Conservation (phyloP, 2,888 invertebrate genomes). For the Synergus gifuensis region DNA sequence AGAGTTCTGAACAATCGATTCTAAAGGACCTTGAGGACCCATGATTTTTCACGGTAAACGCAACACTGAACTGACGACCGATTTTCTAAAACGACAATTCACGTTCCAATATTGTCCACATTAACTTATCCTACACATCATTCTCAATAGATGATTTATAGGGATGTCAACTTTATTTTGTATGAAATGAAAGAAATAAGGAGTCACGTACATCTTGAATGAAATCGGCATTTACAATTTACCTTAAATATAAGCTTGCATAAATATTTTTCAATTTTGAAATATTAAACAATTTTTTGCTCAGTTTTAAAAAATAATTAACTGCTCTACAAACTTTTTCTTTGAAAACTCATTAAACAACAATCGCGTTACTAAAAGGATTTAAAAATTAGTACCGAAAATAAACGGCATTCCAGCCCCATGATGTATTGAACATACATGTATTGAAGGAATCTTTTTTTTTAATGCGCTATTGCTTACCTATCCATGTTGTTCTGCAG, state of each 20-base stretch:
- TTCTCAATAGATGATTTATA: slow-evolving; percentile 68
- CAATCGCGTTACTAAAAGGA: not conserved
- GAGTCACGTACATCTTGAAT: not conserved
- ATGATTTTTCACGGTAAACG: slow-evolving; percentile 63
- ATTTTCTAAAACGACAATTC: slow-evolving; percentile 61
- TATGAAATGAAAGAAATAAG: slow-evolving; percentile 29
- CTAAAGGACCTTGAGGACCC: slow-evolving; percentile 51
- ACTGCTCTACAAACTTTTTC: not conserved
- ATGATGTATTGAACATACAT: too few relatives aligned
- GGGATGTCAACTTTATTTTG: slow-evolving; percentile 56
- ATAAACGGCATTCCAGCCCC: too few relatives aligned
- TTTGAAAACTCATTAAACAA: not conserved
- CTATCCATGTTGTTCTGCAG: slow-evolving; percentile 80
- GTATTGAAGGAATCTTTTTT: too few relatives aligned
- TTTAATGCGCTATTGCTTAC: slow-evolving; percentile 65
- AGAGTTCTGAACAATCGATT: slow-evolving; percentile 52
- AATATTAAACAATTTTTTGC: too few relatives aligned
- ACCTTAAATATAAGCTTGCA: not conserved
- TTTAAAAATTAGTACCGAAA: not conserved
- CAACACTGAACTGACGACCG: slow-evolving; percentile 58
- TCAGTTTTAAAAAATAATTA: too few relatives aligned
- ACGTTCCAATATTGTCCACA: slow-evolving; percentile 67
- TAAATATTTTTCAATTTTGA: not conserved
- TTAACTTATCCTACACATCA: slow-evolving; percentile 64
- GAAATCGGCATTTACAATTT: not conserved